Conservation (phyloP, 2,113 vertebrate species). For the Oxyura jamaicensis region DNA sequence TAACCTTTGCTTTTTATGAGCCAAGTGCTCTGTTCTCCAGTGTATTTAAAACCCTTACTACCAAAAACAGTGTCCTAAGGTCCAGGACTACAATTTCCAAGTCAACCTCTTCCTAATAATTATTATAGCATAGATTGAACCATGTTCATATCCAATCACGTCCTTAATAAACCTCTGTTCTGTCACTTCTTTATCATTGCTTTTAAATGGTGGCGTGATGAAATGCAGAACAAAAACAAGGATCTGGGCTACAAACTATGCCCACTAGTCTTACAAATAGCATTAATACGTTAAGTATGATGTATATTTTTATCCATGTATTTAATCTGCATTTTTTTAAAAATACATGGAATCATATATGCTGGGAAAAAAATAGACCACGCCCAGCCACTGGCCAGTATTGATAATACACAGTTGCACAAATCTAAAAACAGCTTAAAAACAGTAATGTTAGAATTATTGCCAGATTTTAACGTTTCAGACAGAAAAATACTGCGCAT, state of each 20-base stretch:
- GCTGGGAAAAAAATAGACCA: not conserved
- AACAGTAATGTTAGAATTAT: not conserved
- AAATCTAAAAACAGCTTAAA: not conserved
- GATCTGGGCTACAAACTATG: not conserved
- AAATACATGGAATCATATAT: not conserved
- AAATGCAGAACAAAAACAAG: not conserved
- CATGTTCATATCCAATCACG: not conserved
- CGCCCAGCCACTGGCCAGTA: not conserved
- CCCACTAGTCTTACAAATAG: not conserved
- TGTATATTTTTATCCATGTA: not conserved
- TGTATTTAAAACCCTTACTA: not conserved
- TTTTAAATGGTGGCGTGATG: not conserved
- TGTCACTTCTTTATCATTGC: not conserved
- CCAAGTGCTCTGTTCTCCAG: not conserved
- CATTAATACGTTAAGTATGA: not conserved
- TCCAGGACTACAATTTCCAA: not conserved
- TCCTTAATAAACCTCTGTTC: too few relatives aligned
- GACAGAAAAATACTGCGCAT: too few relatives aligned
- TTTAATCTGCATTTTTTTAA: not conserved
- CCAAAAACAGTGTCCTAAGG: not conserved
- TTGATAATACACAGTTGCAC: not conserved
- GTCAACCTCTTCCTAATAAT: not conserved
- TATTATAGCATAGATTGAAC: not conserved
- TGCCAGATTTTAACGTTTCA: not conserved
- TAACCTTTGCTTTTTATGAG: not conserved